A percentile compares a stretch with the other conserved stretches of the same genome.
Evolutionary conservation across 2,888 invertebrate genomes (phyloP).

Genomic region (Apodemia duryi): DNA sequence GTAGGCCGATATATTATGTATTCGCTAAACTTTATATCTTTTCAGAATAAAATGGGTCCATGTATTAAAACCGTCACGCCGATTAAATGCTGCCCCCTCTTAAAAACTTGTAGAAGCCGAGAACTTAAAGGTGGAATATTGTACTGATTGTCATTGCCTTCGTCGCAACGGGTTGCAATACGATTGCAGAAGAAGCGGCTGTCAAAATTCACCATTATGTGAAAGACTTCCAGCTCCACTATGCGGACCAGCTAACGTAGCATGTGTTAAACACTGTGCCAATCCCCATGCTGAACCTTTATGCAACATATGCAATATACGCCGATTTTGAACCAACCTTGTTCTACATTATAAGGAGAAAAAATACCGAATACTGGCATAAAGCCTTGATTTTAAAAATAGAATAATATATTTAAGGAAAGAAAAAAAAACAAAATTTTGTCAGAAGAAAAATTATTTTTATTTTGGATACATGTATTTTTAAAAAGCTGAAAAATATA

Average conservation of each 20-base stretch:
- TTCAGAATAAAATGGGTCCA: slow-evolving; percentile 17
- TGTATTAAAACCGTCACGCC: slow-evolving; percentile 9
- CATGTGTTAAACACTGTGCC: slow-evolving; percentile 49
- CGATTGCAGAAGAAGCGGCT: slow-evolving; percentile 72
- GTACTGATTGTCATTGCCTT: slow-evolving; percentile 75
- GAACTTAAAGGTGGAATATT: slow-evolving; percentile 73
- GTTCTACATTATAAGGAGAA: neutral
- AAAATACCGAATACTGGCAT: neutral
- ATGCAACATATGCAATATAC: slow-evolving; percentile 48
- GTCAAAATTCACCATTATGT: slow-evolving; percentile 61
- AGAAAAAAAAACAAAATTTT: neutral
- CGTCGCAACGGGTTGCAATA: slow-evolving; percentile 79
- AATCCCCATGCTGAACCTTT: slow-evolving; percentile 65
- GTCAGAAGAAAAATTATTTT: neutral
- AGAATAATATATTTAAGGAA: neutral
- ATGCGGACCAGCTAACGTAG: slow-evolving; percentile 53
- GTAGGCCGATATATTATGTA: neutral
- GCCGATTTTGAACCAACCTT: slow-evolving; percentile 24
- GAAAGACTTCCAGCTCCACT: slow-evolving; percentile 49
- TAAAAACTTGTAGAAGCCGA: slow-evolving; percentile 51
- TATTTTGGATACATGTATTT: slow-evolving; percentile 7
- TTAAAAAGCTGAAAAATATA: slow-evolving; percentile 1
- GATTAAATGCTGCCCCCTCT: slow-evolving; percentile 18
- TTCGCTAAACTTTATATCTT: slow-evolving; percentile 15
- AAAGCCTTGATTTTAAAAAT: neutral